A percentile compares a stretch with the other conserved stretches of the same genome.
Evolutionary conservation across 1,140 invertebrate genomes (phyloP).

Genomic region (Rhynchophorus ferrugineus): DNA sequence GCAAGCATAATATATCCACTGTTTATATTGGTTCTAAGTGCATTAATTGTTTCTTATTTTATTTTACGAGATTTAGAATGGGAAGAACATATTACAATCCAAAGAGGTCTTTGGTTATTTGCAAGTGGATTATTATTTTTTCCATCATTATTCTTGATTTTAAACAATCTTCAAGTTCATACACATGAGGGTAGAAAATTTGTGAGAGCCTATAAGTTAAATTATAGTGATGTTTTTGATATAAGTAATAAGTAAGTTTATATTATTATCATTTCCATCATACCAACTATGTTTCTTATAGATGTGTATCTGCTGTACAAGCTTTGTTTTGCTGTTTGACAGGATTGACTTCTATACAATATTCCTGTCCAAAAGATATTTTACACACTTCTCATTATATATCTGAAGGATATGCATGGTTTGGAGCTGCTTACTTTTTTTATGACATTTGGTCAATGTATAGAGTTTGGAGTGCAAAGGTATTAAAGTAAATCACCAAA

Average conservation of each 20-base stretch:
- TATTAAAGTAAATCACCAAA: too few relatives aligned
- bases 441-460: slow-evolving; percentile 71
- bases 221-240: slow-evolving; percentile 54
- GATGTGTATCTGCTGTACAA: slow-evolving; percentile 59
- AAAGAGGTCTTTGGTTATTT: slow-evolving; percentile 49
- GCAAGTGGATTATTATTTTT: slow-evolving; percentile 56
- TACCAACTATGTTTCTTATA: slow-evolving; percentile 37
- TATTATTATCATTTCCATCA: not conserved
- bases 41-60: slow-evolving; percentile 27
- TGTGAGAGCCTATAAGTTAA: slow-evolving; percentile 52
- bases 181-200: slow-evolving; percentile 48
- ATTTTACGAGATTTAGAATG: slow-evolving; percentile 28
- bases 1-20: slow-evolving; percentile 17
- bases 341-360: slow-evolving; percentile 53
- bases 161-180: slow-evolving; percentile 50
- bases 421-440: slow-evolving; percentile 68
- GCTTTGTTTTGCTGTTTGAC: slow-evolving; percentile 56
- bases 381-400: slow-evolving; percentile 58
- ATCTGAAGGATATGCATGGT: slow-evolving; percentile 66
- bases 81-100: slow-evolving; percentile 45
- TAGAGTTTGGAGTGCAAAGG: slow-evolving; percentile 44
- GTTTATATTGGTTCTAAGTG: slow-evolving; percentile 15
- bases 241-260: slow-evolving; percentile 62
- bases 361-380: slow-evolving; percentile 56
- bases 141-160: slow-evolving; percentile 51